phyloP scores from a whole-genome alignment of 2,797 vertebrate species.

The Adelosebastes latens region DNA sequence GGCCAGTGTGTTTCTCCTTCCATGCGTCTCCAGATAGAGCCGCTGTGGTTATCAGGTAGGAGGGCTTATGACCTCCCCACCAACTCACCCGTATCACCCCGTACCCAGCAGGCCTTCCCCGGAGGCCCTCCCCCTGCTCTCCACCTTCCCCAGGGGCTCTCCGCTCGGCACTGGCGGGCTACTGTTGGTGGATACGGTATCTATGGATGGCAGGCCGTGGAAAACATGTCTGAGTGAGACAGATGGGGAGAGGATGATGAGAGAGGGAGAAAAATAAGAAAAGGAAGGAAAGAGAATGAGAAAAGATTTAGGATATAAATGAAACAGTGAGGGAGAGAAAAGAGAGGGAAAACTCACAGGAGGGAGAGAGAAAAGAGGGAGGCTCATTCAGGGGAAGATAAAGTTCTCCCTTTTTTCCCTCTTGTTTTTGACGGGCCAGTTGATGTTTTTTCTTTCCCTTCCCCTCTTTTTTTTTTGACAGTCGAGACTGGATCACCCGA shows the following conservation, averaged over 20 bases:
- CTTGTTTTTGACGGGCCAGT: constrained; percentile 74
- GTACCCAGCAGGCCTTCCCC: constrained; percentile 69
- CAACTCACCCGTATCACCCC: constrained; percentile 73
- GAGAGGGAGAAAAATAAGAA: neutral
- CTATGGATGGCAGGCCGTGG: constrained; percentile 80
- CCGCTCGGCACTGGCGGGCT: constrained; percentile 74
- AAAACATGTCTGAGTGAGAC: constrained; percentile 82
- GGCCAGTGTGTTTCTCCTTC: constrained; percentile 44
- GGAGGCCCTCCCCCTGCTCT: constrained; percentile 41
- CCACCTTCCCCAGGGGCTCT: constrained; percentile 68
- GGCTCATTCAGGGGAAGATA: constrained; percentile 75
- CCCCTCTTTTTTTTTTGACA: constrained; percentile 67
- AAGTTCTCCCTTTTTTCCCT: constrained; percentile 69
- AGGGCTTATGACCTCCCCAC: constrained; percentile 47
- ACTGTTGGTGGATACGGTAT: constrained; percentile 86
- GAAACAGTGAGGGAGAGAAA: constrained; percentile 43
- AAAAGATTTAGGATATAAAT: constrained; percentile 44
- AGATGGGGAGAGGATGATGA: constrained; percentile 78
- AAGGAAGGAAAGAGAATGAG: constrained; percentile 23
- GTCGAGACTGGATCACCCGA: constrained; percentile 78
- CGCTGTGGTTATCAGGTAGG: constrained; percentile 56
- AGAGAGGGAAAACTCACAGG: constrained; percentile 43
- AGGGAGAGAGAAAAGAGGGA: constrained; percentile 60
- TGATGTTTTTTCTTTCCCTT: constrained; percentile 67
- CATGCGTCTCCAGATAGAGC: constrained; percentile 17